These are phyloP conservation scores for Mythimna vitellina DNA, from an alignment of 2,888 invertebrate species.

Conservation along the genomic window DNA sequence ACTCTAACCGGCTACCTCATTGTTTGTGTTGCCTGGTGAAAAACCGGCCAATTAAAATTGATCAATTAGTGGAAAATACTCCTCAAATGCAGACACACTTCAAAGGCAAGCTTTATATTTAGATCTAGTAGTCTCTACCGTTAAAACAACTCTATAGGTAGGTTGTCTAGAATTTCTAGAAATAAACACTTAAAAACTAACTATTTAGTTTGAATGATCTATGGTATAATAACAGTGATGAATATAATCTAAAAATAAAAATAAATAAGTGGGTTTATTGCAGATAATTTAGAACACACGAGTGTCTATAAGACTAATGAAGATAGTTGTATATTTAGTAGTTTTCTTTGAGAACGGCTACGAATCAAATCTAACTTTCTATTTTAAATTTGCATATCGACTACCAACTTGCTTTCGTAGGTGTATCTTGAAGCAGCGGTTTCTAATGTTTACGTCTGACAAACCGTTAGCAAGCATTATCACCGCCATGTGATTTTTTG, in stretches of 20 bases:
- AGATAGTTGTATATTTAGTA: conserved; percentile 39
- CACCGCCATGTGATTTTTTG: not conserved
- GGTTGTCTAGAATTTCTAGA: conserved; percentile 4
- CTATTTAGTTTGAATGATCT: conserved; percentile 14
- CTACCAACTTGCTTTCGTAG: conserved; percentile 40
- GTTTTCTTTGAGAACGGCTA: conserved; percentile 28
- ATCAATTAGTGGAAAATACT: not conserved
- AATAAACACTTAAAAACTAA: conserved; percentile 11
- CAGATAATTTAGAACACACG: conserved; percentile 21
- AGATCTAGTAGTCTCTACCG: not conserved
- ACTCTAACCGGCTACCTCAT: too few relatives aligned
- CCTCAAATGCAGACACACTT: not conserved
- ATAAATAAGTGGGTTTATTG: conserved; percentile 42
- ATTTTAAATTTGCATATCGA: conserved; percentile 63
- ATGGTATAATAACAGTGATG: conserved; percentile 10
- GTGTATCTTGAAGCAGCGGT: conserved; percentile 11
- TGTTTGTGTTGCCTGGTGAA: not conserved
- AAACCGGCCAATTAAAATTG: not conserved
- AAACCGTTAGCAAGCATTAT: not conserved
- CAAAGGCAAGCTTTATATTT: not conserved
- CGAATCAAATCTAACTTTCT: conserved; percentile 58
- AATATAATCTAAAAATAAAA: conserved; percentile 9
- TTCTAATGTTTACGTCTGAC: conserved; percentile 9
- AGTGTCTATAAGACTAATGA: conserved; percentile 30
- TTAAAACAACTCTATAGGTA: conserved; percentile 1